Percentiles rank a stretch among this genome's conserved stretches.
These are phyloP conservation scores for Macquaria australasica DNA, from an alignment of 2,113 vertebrate genomes.

Conservation along the genomic window DNA sequence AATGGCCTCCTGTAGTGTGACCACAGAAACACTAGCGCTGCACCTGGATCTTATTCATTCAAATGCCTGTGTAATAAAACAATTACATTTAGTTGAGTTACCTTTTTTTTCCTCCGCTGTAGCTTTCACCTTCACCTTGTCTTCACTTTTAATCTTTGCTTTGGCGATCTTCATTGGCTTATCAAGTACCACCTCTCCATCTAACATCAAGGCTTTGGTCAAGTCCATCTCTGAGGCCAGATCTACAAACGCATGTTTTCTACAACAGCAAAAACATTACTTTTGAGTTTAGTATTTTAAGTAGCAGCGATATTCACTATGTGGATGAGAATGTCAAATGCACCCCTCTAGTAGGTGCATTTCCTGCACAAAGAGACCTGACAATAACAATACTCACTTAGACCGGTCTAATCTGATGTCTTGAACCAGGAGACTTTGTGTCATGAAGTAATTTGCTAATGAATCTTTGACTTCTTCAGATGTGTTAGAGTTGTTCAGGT, in stretches of 20 bases:
- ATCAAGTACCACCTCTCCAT: conserved; percentile 89
- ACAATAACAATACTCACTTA: conserved; percentile 51
- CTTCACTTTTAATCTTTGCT: conserved; percentile 82
- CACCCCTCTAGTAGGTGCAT: too few relatives aligned
- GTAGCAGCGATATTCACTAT: neutral
- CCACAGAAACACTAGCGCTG: neutral
- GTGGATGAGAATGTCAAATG: neutral
- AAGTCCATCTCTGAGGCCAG: conserved; percentile 85
- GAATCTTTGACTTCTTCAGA: conserved; percentile 60
- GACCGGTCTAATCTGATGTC: conserved; percentile 63
- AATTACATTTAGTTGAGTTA: conserved; percentile 50
- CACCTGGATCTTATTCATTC: neutral
- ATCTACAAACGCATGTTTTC: conserved; percentile 73
- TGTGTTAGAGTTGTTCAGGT: conserved; percentile 70
- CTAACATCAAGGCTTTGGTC: conserved; percentile 90
- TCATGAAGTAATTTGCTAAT: conserved; percentile 61
- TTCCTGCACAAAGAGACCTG: neutral
- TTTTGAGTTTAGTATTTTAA: neutral
- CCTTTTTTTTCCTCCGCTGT: conserved; percentile 87
- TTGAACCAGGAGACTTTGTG: conserved; percentile 67
- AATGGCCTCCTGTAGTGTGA: neutral
- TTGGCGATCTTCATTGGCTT: conserved; percentile 89
- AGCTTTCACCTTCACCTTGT: conserved; percentile 27
- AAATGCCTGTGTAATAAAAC: neutral
- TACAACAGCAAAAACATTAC: conserved; percentile 42